These are phyloP conservation scores for Trileptium ribeirensis DNA, from an alignment of 2,888 invertebrate species.

Conservation along the genomic window DNA sequence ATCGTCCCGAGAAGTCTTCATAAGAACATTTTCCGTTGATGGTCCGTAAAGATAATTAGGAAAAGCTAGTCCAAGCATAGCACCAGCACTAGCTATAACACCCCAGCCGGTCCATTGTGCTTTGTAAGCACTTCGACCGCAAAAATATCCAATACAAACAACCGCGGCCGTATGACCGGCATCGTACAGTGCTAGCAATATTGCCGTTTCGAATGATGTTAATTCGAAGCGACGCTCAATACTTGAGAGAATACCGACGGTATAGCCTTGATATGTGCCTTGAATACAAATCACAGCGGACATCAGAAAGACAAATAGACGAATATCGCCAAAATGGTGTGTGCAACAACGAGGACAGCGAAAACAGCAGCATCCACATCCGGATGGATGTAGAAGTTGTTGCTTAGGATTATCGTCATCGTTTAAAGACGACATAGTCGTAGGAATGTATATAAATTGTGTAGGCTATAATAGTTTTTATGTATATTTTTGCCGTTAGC, in stretches of 20 bases:
- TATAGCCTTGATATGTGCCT: slow-evolving; percentile 28
- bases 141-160: slow-evolving; percentile 42
- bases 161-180: slow-evolving; percentile 42
- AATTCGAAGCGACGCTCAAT: slow-evolving; percentile 28
- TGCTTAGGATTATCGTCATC: no score
- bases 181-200: slow-evolving; percentile 41
- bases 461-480: no score
- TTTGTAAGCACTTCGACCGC: slow-evolving; percentile 38
- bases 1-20: background rate
- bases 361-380: no score
- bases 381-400: no score
- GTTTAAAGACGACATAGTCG: no score
- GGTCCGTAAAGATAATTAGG: slow-evolving; percentile 35
- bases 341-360: no score
- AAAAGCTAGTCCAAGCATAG: slow-evolving; percentile 41
- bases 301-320: slow-evolving; percentile 27
- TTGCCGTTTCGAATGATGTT: slow-evolving; percentile 35
- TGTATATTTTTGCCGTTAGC: no score
- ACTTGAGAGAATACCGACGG: slow-evolving; percentile 26
- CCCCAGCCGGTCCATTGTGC: slow-evolving; percentile 42
- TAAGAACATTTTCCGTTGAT: background rate
- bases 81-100: slow-evolving; percentile 37
- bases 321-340: background rate
- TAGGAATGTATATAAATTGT: no score
- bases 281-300: slow-evolving; percentile 21